phyloP scores from a whole-genome alignment of 2,888 invertebrate species.

The Onthophagus sagittarius region DNA sequence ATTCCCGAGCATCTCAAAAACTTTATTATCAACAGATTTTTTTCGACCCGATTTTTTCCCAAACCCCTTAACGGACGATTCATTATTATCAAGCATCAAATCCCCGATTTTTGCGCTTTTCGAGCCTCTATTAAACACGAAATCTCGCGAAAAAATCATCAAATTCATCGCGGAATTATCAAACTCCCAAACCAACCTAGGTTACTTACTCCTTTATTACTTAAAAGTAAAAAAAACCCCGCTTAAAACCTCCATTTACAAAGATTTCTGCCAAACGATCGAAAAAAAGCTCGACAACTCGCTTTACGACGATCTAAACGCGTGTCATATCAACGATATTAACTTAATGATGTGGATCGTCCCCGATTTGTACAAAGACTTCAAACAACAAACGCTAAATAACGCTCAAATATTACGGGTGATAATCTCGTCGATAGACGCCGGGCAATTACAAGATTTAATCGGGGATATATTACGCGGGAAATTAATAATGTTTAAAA shows the following conservation, averaged over 20 bases:
- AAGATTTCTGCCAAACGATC: conserved; percentile 75
- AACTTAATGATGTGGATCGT: conserved; percentile 87
- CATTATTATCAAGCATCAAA: conserved; percentile 71
- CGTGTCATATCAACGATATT: conserved; percentile 86
- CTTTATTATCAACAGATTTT: conserved; percentile 55
- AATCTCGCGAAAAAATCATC: conserved; percentile 69
- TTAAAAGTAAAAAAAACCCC: conserved; percentile 73
- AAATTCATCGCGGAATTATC: conserved; percentile 79
- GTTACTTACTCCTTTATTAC: conserved; percentile 86
- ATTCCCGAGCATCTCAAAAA: conserved; percentile 55
- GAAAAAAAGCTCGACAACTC: conserved; percentile 71
- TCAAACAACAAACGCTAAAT: conserved; percentile 81
- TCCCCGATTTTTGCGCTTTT: conserved; percentile 74
- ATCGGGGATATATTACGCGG: conserved; percentile 90
- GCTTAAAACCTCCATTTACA: conserved; percentile 83
- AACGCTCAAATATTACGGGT: conserved; percentile 84
- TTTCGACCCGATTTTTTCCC: conserved; percentile 50
- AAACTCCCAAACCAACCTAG: conserved; percentile 67
- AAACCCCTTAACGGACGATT: conserved; percentile 58
- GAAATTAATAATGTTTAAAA: conserved; percentile 77
- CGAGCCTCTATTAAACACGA: conserved; percentile 66
- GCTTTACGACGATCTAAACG: conserved; percentile 78
- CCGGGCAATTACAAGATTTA: conserved; percentile 83
- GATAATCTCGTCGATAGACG: conserved; percentile 87
- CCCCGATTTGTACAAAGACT: conserved; percentile 89